phyloP scores from a whole-genome alignment of 2,797 vertebrate species.

The Paguma larvata region DNA sequence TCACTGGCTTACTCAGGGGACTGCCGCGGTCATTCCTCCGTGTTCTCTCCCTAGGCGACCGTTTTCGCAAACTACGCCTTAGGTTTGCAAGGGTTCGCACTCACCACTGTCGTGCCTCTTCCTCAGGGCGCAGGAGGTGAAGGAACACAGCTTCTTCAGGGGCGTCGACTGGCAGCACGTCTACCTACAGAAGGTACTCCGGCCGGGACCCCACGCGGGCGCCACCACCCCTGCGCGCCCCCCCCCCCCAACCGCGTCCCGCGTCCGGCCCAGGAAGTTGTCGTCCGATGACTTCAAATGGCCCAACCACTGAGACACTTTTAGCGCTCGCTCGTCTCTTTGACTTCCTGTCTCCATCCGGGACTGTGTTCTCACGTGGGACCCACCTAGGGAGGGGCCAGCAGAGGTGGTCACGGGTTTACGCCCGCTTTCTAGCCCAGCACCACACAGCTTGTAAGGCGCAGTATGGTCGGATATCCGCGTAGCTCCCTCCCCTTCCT shows the following conservation, averaged over 20 bases:
- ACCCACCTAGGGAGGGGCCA: neutral
- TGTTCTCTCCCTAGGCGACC: neutral
- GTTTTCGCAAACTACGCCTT: neutral
- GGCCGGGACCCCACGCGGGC: fast-evolving
- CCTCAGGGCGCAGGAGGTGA: slow-evolving; percentile 95
- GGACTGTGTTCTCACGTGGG: neutral
- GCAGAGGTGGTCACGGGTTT: neutral
- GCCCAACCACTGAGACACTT: neutral
- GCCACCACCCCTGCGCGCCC: fast-evolving
- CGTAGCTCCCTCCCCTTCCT: neutral
- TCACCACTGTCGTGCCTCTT: neutral
- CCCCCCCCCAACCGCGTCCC: neutral
- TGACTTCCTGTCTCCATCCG: neutral
- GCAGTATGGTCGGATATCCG: neutral
- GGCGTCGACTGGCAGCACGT: slow-evolving; percentile 99
- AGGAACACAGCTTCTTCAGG: slow-evolving; percentile 96
- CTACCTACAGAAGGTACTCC: slow-evolving; percentile 96
- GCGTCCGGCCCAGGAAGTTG: too few relatives aligned
- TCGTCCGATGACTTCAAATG: too few relatives aligned
- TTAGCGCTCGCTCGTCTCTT: neutral
- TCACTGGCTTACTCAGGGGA: neutral
- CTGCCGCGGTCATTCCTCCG: neutral
- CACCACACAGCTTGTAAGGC: neutral
- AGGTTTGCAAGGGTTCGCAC: neutral
- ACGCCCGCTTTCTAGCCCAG: neutral